A percentile compares a stretch with the other conserved stretches of the same genome.
These are phyloP conservation scores for Drosophila micromelanica DNA, from an alignment of 1,140 invertebrate genomes.

Conservation along the genomic window DNA sequence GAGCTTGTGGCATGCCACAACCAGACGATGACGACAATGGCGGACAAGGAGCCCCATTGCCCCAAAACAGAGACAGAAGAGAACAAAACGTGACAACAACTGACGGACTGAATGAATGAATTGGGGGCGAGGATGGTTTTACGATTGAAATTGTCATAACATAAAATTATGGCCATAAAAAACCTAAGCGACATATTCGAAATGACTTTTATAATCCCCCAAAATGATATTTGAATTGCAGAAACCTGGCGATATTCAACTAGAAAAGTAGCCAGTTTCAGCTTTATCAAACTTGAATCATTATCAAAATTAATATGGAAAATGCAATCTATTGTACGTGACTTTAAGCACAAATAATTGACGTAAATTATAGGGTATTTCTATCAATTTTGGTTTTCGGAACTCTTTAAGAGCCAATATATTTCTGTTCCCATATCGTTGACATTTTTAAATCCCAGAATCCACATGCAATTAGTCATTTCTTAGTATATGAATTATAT, in stretches of 20 bases:
- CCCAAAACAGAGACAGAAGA: slow-evolving; percentile 9
- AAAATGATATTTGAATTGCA: not conserved
- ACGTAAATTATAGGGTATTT: too few species aligned
- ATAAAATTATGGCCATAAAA: not conserved
- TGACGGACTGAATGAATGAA: slow-evolving; percentile 18
- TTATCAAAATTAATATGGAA: too few species aligned
- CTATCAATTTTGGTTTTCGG: too few species aligned
- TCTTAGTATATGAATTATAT: slow-evolving; percentile 16
- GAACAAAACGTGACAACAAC: slow-evolving; percentile 11
- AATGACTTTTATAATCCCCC: not conserved
- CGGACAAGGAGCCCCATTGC: slow-evolving; percentile 1
- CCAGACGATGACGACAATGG: slow-evolving; percentile 46
- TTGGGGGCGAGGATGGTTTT: slow-evolving; percentile 29
- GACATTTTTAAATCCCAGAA: not conserved
- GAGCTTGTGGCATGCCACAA: slow-evolving; percentile 46
- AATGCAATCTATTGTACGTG: too few species aligned
- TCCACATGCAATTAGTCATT: slow-evolving; percentile 30
- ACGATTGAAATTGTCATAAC: not conserved
- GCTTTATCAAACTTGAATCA: too few species aligned
- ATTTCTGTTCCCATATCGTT: not conserved
- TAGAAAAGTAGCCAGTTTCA: too few species aligned
- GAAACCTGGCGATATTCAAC: too few species aligned
- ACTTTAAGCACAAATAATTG: too few species aligned
- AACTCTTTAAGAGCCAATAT: not conserved
- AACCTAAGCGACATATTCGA: not conserved